These are phyloP conservation scores for Ammospiza nelsoni DNA, from an alignment of 2,113 vertebrate genomes.

Conservation along the genomic window DNA sequence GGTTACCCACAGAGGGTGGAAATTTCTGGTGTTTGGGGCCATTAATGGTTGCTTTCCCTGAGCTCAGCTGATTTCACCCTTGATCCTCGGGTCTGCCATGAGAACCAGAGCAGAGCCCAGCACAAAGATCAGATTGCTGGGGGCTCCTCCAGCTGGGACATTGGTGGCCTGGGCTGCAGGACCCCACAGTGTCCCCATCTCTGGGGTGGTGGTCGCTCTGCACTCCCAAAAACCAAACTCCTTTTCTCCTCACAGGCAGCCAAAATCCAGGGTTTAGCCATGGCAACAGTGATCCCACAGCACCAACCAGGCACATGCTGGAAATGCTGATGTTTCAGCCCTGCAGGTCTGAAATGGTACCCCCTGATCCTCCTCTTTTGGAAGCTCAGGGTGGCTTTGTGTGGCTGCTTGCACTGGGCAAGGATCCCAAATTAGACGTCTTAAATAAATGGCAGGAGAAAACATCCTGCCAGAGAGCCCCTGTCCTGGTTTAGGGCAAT, in stretches of 20 bases:
- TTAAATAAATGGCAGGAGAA: background rate
- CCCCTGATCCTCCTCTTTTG: background rate
- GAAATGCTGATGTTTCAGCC: background rate
- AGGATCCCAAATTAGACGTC: background rate
- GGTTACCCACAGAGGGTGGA: background rate
- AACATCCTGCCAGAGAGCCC: background rate
- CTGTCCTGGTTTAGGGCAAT: background rate
- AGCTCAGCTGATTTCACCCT: background rate
- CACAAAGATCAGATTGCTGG: background rate
- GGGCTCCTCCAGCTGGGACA: background rate
- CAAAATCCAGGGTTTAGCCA: background rate
- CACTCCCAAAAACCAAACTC: background rate
- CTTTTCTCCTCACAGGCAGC: background rate
- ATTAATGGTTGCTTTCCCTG: background rate
- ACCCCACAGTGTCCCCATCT: background rate
- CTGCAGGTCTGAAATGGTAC: accelerated
- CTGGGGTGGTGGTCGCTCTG: background rate
- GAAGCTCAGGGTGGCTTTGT: background rate
- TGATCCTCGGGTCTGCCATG: accelerated
- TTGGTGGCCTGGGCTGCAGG: background rate
- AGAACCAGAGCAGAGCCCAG: background rate
- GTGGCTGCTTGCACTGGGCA: background rate
- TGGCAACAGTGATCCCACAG: accelerated
- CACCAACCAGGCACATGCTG: accelerated
- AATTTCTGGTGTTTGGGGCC: background rate